A percentile compares a stretch with the other conserved stretches of the same genome.
Evolutionary conservation across 1,140 invertebrate genomes (phyloP).

Genomic region (Plodia interpunctella): DNA sequence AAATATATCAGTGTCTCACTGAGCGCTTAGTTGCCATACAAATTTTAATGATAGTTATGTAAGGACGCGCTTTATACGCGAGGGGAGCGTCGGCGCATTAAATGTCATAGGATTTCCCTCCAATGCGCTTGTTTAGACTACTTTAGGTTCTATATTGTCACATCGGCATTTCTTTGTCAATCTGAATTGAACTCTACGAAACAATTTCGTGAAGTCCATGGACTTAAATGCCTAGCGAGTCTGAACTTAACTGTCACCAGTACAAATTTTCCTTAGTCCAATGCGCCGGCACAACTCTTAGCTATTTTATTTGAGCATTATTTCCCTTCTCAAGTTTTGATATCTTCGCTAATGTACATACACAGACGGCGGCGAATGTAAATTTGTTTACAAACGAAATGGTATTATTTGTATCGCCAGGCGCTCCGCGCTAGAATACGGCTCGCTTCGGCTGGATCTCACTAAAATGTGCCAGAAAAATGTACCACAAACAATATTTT

Average conservation of each 20-base stretch:
- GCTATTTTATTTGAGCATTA: slow-evolving; percentile 13
- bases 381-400: slow-evolving; percentile 33
- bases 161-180: neutral
- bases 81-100: slow-evolving; percentile 13
- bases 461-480: neutral
- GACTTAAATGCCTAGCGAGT: neutral
- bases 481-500: neutral
- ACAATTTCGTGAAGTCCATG: neutral
- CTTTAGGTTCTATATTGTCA: neutral
- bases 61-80: slow-evolving; percentile 42
- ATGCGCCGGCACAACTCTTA: slow-evolving; percentile 21
- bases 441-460: slow-evolving; percentile 33
- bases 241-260: neutral
- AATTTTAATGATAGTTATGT: slow-evolving; percentile 68
- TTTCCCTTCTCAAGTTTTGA: slow-evolving; percentile 15
- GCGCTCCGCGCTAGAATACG: slow-evolving; percentile 35
- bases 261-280: slow-evolving; percentile 11
- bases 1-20: slow-evolving; percentile 69
- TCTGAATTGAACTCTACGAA: neutral
- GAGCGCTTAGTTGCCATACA: slow-evolving; percentile 75
- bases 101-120: neutral
- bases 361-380: slow-evolving; percentile 30
- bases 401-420: slow-evolving; percentile 23
- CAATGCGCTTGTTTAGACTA: neutral
- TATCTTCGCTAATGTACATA: slow-evolving; percentile 44